Conservation (phyloP, 2,888 invertebrate genomes). For the Phyllotreta striolata region DNA sequence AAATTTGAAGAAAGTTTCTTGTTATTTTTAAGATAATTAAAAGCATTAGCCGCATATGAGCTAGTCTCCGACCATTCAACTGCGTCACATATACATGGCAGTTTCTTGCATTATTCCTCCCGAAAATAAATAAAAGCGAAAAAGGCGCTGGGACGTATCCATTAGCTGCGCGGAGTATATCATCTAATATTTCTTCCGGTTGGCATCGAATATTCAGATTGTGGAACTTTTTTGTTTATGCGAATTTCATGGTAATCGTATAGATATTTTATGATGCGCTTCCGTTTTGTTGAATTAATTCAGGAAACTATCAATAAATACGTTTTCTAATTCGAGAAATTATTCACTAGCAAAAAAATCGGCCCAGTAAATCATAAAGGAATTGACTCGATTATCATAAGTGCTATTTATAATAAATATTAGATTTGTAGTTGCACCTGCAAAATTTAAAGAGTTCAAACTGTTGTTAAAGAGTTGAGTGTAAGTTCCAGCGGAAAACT, state of each 20-base stretch:
- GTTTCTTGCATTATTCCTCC: conserved; percentile 17
- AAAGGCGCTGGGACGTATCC: conserved; percentile 52
- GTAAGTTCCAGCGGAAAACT: conserved; percentile 15
- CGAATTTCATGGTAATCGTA: conserved; percentile 54
- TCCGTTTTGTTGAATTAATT: conserved; percentile 27
- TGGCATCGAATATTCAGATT: conserved; percentile 57
- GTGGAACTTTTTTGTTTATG: conserved; percentile 56
- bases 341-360: conserved; percentile 17
- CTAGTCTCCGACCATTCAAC: background rate
- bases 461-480: too few species aligned
- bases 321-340: conserved; percentile 29
- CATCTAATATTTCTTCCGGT: conserved; percentile 59
- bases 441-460: too few species aligned
- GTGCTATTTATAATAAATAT: too few species aligned
- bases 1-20: too few species aligned
- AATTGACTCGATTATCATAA: background rate
- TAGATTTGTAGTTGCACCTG: too few species aligned
- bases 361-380: background rate
- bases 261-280: conserved; percentile 35
- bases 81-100: conserved; percentile 7
- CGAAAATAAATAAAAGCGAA: conserved; percentile 41
- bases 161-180: conserved; percentile 51
- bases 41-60: conserved; percentile 2
- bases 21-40: too few species aligned
- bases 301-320: conserved; percentile 33